phyloP scores from a whole-genome alignment of 2,113 vertebrate species.

The Orycteropus afer region DNA sequence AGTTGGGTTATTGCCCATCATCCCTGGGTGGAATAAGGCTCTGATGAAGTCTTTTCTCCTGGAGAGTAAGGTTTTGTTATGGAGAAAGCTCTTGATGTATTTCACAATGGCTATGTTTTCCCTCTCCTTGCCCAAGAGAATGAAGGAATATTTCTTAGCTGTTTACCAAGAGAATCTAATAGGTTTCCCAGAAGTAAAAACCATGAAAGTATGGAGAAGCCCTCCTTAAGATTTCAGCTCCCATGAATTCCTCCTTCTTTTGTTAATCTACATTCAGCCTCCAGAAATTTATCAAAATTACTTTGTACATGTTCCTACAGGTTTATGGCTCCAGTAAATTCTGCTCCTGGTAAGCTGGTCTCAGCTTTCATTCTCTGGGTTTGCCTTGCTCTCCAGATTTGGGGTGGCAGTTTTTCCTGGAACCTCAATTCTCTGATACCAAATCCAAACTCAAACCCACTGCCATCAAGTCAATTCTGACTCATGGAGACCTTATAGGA shows the following conservation, averaged over 20 bases:
- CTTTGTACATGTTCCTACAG: no score
- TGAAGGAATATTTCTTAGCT: background rate
- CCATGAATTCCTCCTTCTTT: background rate
- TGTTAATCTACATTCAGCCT: background rate
- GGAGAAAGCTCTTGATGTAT: background rate
- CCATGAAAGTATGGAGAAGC: background rate
- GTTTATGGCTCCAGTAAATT: no score
- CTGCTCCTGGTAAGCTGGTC: background rate
- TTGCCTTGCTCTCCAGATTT: background rate
- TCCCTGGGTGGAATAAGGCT: background rate
- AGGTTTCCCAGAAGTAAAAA: background rate
- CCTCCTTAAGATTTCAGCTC: background rate
- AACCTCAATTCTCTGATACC: background rate
- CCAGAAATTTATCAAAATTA: no score
- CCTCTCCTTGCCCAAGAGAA: background rate
- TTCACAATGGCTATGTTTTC: background rate
- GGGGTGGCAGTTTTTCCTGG: background rate
- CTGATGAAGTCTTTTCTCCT: background rate
- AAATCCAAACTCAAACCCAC: no score
- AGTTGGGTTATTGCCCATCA: background rate
- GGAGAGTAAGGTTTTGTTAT: background rate
- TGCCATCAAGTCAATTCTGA: no score
- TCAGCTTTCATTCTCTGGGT: background rate
- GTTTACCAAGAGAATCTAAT: background rate
- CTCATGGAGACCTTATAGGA: no score